Conservation (phyloP, 1,140 invertebrate genomes). For the Bathynomus jamesi region DNA sequence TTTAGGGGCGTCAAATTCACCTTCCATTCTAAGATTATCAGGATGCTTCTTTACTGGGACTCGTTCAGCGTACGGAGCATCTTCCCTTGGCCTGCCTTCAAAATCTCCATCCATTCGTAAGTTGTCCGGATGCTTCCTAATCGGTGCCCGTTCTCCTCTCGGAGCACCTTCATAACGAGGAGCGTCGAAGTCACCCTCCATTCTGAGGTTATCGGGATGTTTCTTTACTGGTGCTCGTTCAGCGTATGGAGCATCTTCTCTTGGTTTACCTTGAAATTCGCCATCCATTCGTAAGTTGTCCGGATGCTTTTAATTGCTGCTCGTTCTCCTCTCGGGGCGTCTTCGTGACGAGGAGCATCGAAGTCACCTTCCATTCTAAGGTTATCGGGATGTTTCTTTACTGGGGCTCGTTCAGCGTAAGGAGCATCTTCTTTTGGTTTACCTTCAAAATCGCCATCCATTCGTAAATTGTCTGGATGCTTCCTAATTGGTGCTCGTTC, state of each 20-base stretch:
- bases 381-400: constrained; percentile 40
- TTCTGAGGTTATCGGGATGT: constrained; percentile 49
- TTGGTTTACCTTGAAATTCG: not conserved
- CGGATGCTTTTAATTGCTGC: constrained; percentile 43
- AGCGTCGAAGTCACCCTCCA: constrained; percentile 54
- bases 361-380: constrained; percentile 35
- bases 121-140: constrained; percentile 42
- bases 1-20: constrained; percentile 33
- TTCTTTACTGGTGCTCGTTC: constrained; percentile 43
- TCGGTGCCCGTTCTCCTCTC: not conserved
- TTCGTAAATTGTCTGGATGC: constrained; percentile 30
- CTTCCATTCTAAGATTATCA: constrained; percentile 49
- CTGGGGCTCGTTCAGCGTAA: constrained; percentile 43
- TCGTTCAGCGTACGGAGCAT: constrained; percentile 43
- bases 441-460: constrained; percentile 55
- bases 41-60: constrained; percentile 42
- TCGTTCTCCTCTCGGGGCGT: constrained; percentile 41
- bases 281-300: constrained; percentile 51
- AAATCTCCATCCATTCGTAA: constrained; percentile 43
- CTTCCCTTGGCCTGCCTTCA: constrained; percentile 41
- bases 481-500: constrained; percentile 38
- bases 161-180: not conserved
- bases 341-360: not conserved
- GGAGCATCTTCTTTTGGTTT: constrained; percentile 30
- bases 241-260: constrained; percentile 4